Conservation (phyloP, 2,113 vertebrate species). For the Ibidorhyncha struthersii region DNA sequence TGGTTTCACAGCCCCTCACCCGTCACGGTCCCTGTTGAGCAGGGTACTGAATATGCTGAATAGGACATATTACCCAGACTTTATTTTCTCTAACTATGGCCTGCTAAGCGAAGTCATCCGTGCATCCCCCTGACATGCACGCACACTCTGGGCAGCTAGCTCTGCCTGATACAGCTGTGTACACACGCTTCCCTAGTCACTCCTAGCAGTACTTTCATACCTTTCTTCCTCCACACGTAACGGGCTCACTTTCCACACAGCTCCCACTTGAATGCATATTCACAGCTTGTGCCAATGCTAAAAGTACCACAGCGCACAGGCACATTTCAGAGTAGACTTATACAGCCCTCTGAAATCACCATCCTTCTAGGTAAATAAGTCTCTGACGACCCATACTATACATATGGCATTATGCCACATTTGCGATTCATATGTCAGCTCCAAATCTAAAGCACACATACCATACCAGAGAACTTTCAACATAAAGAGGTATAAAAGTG, state of each 20-base stretch:
- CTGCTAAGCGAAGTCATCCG: background rate
- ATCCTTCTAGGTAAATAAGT: conserved; percentile 17
- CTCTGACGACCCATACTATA: background rate
- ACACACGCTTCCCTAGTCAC: background rate
- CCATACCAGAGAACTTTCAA: conserved; percentile 26
- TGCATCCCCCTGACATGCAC: background rate
- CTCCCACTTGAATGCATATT: background rate
- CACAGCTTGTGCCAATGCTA: background rate
- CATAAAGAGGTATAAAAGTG: conserved; percentile 17
- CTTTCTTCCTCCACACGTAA: background rate
- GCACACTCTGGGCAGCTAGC: background rate
- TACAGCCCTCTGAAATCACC: conserved; percentile 17
- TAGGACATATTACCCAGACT: background rate
- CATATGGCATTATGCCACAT: background rate
- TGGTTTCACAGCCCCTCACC: background rate
- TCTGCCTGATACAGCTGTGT: background rate
- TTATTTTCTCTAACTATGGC: background rate
- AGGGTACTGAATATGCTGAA: background rate
- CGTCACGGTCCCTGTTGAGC: background rate
- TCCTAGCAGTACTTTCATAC: background rate
- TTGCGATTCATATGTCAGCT: conserved; percentile 39
- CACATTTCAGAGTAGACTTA: background rate
- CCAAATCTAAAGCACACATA: conserved; percentile 23
- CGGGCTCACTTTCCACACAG: background rate
- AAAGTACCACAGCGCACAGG: background rate